Base-by-base conservation (phyloP, 2,797 vertebrate species). In the Phoebastria nigripes region DNA sequence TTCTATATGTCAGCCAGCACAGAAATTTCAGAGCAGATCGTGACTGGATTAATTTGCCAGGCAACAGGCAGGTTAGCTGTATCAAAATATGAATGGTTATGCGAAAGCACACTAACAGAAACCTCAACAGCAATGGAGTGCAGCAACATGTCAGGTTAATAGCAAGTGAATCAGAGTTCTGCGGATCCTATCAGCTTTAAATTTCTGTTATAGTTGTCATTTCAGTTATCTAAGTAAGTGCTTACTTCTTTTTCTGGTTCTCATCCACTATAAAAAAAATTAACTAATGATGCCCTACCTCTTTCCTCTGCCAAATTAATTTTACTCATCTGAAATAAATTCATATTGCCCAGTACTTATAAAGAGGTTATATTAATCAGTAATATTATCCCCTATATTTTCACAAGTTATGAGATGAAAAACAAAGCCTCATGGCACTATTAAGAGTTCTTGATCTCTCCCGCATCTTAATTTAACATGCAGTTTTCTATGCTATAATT, bases 161-260 rank as follows among this genome's bases (percentile, higher is more conserved):
- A 61, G 29, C 18, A 79, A 18, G 4, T 56, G 71, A 82, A 73
- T 52, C 29, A 62, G 41, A 55, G 24, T n/a, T 41, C 66, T 47
- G 42, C 2, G 3, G 24, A 76, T 62, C 11, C 52, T 65, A 24
- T 8, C 0, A 0, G 26, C 26, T 91, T 74, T 26, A 28, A 5
- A 25, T 65, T 87, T 61, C 20, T 71, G 78, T 59, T 52, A 52
- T 2, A 87, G 56, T 1, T 90, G 63, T 61, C 33, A 83, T 26
- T 79, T 87, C 51, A 72, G 46, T 39, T 55, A 62, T 14, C 22
- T 37, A 39, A 55, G 31, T 49, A 33, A 35, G 17, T 8, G 18
- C 13, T 80, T 22, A 28, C 7, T 76, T 78, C 12, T 22, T 58
- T 44, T 81, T 47, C 65, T 65, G 3, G 2, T 82, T 90, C 39